Conservation (phyloP, 1,140 invertebrate species). For the Drosophila pachea region DNA sequence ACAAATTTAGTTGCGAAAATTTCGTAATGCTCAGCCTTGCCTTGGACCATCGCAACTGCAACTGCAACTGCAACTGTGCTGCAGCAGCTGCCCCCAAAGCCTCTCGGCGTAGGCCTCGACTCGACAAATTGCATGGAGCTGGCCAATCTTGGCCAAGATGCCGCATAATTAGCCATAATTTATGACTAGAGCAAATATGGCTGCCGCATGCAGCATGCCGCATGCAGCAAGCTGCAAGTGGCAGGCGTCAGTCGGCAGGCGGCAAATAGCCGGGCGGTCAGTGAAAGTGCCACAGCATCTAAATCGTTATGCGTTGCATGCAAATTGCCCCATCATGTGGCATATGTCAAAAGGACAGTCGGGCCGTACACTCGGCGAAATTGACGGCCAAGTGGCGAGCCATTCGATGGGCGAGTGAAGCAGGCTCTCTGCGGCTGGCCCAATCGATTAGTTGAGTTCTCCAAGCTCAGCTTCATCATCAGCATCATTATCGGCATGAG, state of each 20-base stretch:
- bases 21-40: conserved; percentile 43
- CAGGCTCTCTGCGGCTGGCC: no score
- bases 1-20: conserved; percentile 49
- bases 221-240: conserved; percentile 22
- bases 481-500: no score
- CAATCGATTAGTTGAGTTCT: not conserved
- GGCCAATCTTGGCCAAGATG: conserved; percentile 72
- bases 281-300: conserved; percentile 58
- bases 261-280: conserved; percentile 27
- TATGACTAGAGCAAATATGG: conserved; percentile 55
- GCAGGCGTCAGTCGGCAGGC: conserved; percentile 15
- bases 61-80: conserved; percentile 9
- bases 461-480: not conserved
- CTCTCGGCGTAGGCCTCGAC: conserved; percentile 36
- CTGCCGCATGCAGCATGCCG: conserved; percentile 9
- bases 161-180: conserved; percentile 76
- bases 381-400: not conserved
- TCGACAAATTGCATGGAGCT: conserved; percentile 69
- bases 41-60: conserved; percentile 17
- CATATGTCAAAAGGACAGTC: conserved; percentile 47
- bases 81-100: conserved; percentile 24
- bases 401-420: no score
- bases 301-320: conserved; percentile 38
- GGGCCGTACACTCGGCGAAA: conserved; percentile 15
- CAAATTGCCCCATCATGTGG: conserved; percentile 44